These are phyloP conservation scores for Hoplostethus mediterraneus DNA, from an alignment of 2,797 vertebrate genomes.

Conservation along the genomic window DNA sequence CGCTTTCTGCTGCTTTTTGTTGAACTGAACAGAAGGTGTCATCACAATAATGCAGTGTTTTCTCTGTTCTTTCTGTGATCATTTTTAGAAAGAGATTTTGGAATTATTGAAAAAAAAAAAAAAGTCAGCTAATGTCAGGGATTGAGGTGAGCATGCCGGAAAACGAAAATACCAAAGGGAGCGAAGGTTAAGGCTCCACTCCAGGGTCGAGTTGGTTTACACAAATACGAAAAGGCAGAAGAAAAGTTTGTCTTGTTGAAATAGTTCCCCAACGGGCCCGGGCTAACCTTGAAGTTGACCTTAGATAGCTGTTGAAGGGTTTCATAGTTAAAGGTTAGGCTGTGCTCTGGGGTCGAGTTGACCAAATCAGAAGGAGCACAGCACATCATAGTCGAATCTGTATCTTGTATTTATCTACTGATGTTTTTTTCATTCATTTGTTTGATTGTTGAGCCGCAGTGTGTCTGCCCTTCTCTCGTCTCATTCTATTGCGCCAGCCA, in stretches of 20 bases:
- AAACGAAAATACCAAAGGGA: neutral
- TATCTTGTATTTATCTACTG: too few species aligned
- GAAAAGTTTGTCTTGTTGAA: neutral
- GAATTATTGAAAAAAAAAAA: too few species aligned
- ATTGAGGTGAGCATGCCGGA: too few species aligned
- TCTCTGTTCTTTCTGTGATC: too few species aligned
- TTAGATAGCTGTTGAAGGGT: neutral
- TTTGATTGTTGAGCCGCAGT: too few species aligned
- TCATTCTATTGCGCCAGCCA: too few species aligned
- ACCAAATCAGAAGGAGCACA: slow-evolving; percentile 20
- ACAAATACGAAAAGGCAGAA: neutral
- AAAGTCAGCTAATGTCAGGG: too few species aligned
- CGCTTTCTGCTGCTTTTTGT: neutral
- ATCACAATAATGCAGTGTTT: too few species aligned
- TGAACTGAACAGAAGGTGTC: too few species aligned
- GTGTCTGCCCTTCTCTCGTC: too few species aligned
- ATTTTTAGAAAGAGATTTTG: too few species aligned
- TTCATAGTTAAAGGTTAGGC: slow-evolving; percentile 47
- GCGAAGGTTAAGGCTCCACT: neutral
- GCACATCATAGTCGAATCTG: neutral
- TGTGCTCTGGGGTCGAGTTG: slow-evolving; percentile 42
- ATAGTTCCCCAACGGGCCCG: slow-evolving; percentile 3
- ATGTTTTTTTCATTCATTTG: too few species aligned
- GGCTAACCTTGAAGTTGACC: slow-evolving; percentile 22
- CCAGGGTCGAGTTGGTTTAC: neutral